Evolutionary conservation across 2,797 vertebrate species (phyloP).

Genomic region (Sebastes reedi): DNA sequence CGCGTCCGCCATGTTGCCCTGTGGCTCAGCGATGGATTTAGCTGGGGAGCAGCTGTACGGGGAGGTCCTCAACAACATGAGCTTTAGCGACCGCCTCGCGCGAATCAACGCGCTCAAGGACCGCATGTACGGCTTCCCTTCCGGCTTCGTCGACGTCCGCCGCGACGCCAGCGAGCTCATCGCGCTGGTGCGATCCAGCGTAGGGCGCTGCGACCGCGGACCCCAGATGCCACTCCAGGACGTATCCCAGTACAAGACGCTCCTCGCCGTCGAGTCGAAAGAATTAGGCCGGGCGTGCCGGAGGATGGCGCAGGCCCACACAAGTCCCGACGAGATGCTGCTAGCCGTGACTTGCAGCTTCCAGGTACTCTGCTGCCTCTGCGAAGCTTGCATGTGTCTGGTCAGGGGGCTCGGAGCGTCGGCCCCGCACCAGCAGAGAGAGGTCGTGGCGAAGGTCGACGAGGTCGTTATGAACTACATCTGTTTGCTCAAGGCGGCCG

Average conservation of each 20-base stretch:
- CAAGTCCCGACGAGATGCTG: slow-evolving; percentile 95
- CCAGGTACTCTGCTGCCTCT: slow-evolving; percentile 97
- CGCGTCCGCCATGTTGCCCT: slow-evolving; percentile 59
- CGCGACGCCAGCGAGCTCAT: slow-evolving; percentile 95
- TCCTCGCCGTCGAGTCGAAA: slow-evolving; percentile 94
- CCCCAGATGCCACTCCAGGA: slow-evolving; percentile 84
- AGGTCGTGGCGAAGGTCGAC: slow-evolving; percentile 94
- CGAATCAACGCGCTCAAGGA: slow-evolving; percentile 91
- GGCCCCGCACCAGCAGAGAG: slow-evolving; percentile 88
- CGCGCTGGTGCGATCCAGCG: slow-evolving; percentile 90
- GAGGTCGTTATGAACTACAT: slow-evolving; percentile 98
- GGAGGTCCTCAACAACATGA: slow-evolving; percentile 88
- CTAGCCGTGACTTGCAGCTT: slow-evolving; percentile 95
- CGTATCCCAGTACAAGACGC: slow-evolving; percentile 93
- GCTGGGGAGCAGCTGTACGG: slow-evolving; percentile 81
- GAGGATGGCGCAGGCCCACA: slow-evolving; percentile 93
- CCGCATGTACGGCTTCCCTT: slow-evolving; percentile 88
- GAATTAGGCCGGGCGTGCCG: slow-evolving; percentile 95
- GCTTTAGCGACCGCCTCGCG: slow-evolving; percentile 87
- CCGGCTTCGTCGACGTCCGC: slow-evolving; percentile 91
- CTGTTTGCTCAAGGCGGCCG: slow-evolving; percentile 94
- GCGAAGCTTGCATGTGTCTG: slow-evolving; percentile 97
- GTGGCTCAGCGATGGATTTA: slow-evolving; percentile 60
- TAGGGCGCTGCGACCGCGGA: slow-evolving; percentile 86
- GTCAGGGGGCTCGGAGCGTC: slow-evolving; percentile 89